These are phyloP conservation scores for Chelonia mydas DNA, from an alignment of 2,797 vertebrate species.

Conservation along the genomic window DNA sequence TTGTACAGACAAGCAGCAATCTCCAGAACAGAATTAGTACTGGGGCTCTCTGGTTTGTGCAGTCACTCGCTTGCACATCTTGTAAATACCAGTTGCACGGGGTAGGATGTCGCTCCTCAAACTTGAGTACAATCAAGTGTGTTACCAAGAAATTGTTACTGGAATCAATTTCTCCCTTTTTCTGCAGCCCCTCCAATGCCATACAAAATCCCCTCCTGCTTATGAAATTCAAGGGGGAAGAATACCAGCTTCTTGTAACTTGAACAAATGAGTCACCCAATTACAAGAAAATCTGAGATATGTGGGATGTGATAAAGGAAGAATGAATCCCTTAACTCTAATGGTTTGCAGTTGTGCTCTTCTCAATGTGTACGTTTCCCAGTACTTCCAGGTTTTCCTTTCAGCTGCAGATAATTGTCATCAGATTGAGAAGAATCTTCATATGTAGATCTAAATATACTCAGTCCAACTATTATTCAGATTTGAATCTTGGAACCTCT, in stretches of 20 bases:
- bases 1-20: background rate
- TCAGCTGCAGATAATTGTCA: background rate
- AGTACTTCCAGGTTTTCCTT: background rate
- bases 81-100: background rate
- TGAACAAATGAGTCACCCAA: background rate
- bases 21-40: background rate
- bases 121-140: background rate
- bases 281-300: slow-evolving; percentile 31
- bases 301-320: background rate
- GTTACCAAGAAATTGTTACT: background rate
- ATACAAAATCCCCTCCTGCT: background rate
- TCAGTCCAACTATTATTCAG: background rate
- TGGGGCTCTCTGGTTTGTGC: background rate
- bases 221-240: background rate
- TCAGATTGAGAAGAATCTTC: background rate
- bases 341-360: background rate
- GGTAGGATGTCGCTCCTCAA: background rate
- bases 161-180: background rate
- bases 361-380: background rate
- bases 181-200: background rate
- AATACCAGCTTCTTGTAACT: background rate
- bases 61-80: background rate
- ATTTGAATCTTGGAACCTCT: slow-evolving; percentile 15
- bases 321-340: background rate
- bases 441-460: background rate